Evolutionary conservation across 1,140 invertebrate genomes (phyloP), one percentile per base, ranked within the genome.

Genomic region (Rhyzopertha dominica): DNA sequence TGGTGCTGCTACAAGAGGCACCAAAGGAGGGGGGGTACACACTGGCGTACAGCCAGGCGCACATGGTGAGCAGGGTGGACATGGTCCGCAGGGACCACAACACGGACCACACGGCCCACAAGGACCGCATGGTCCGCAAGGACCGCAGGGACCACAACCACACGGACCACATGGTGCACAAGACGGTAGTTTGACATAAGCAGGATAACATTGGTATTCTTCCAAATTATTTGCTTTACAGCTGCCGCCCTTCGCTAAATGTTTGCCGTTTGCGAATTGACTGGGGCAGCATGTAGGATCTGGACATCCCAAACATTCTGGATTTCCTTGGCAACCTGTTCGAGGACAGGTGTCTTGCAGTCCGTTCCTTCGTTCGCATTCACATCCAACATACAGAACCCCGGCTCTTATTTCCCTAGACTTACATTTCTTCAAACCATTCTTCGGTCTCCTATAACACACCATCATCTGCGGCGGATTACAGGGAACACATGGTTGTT

Each of bases 301-400:
- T 1, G 83, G 75, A 52, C 79, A 72, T 10, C 74, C 77, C 57
- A 82, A 65, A 53, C 84, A 86, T 16, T 77, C 72, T 0, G 82
- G 80, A 31, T 77, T 66, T 17, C 82, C 82, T 46, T 77, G 76
- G 53, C 84, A 86, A 41, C 80, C 74, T 24, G 72, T 76, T 16
- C 84, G 70, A 14, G 77, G 74, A 51, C 84, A 87, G 41, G 82
- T 77, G 56, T 86, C 82, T 62, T 87, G 84, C 4, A 87, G 64
- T 1, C 84, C 84, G 64, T 87, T 85, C n/a, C 81, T 74, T 53
- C 79, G 82, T 32, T 82, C 78, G 54, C 84, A 87, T 44, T 84
- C 77, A 52, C 84, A 87, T 39, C 76, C 77, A 40, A 76, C 77
- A 49, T 82, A 76, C 58, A 84, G 72, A 35, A 80, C 71, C 28